Percentiles rank a stretch among this genome's conserved stretches.
Evolutionary conservation across 2,888 invertebrate species (phyloP).

Genomic region (Tuberolachnus salignus): DNA sequence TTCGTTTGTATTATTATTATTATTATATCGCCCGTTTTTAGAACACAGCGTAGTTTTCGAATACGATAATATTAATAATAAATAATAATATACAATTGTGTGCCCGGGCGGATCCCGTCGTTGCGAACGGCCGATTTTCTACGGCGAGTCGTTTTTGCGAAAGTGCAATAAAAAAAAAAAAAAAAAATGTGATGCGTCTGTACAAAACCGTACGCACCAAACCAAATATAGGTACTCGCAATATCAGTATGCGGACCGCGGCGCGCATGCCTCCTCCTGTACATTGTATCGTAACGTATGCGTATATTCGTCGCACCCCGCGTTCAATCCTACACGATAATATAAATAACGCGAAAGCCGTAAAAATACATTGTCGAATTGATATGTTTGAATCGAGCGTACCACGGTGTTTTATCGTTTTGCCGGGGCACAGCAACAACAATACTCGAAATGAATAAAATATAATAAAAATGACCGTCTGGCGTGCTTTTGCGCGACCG

Average conservation of each 20-base stretch:
- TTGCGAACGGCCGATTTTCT: slow-evolving; percentile 2
- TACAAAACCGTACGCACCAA: not conserved
- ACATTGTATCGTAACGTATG: slow-evolving; percentile 11
- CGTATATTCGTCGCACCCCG: slow-evolving; percentile 2
- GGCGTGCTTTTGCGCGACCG: too few species aligned
- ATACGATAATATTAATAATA: slow-evolving; percentile 33
- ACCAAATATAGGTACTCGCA: too few species aligned
- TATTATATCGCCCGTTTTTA: slow-evolving; percentile 31
- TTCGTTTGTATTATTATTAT: too few species aligned
- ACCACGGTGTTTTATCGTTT: slow-evolving; percentile 18
- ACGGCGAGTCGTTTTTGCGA: slow-evolving; percentile 2
- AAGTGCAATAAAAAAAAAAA: too few species aligned
- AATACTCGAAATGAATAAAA: not conserved
- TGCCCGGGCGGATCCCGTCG: not conserved
- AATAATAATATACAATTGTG: not conserved
- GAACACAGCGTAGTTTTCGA: slow-evolving; percentile 18
- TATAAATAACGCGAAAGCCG: not conserved
- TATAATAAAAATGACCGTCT: too few species aligned
- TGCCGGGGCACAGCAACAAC: not conserved
- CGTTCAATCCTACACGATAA: not conserved
- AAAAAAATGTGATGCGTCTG: too few species aligned
- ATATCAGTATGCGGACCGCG: slow-evolving; percentile 25
- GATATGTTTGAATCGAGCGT: slow-evolving; percentile 10
- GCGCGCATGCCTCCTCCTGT: not conserved
- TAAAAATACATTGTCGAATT: slow-evolving; percentile 17